Evolutionary conservation across 1,140 invertebrate genomes (phyloP), one percentile per base, ranked within the genome.

Genomic region (Platyscapa corneri): DNA sequence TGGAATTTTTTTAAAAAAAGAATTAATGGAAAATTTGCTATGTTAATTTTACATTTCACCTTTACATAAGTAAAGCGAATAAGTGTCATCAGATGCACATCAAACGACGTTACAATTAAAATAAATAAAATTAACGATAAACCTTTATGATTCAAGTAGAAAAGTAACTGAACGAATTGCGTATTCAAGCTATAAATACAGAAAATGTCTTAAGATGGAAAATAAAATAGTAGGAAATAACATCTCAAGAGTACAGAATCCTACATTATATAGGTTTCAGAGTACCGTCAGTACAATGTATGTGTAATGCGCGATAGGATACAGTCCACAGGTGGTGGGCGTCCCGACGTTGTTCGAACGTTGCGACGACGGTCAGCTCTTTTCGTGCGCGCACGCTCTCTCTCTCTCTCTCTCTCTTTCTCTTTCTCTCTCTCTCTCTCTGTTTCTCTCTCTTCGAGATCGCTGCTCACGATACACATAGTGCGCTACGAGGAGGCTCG

Each of bases 301-400:
- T 3, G n/a, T n/a, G 2, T 20, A 20, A 46, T 39, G 23, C 23
- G 32, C 60, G 37, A n/a, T 87, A 80, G 79, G 90, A 86, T 88
- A 89, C 70, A 83, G 60, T 87, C 90, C 89, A 93, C 91, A 93
- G 91, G 91, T 92, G 91, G 92, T 92, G 91, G 91, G 90, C 89
- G 90, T 89, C 90, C 88, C 89, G 87, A 90, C 90, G 90, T 86
- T 87, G 89, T n/a, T n/a, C 90, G 90, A 90, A 90, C 32, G 23
- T 42, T 18, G 64, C 60, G 39, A 81, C 65, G n/a, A 78, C 82
- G 74, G 82, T 78, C 60, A 84, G 39, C 3, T 32, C 76, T 67
- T 53, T 20, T 39, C 53, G 30, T 37, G 14, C 46, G n/a, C 74
- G 3, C n/a, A 37, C 30, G 18, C 46, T 46, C 65, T 72, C 65